phyloP scores from a whole-genome alignment of 2,888 invertebrate genomes.

The Drosophila antonietae region DNA sequence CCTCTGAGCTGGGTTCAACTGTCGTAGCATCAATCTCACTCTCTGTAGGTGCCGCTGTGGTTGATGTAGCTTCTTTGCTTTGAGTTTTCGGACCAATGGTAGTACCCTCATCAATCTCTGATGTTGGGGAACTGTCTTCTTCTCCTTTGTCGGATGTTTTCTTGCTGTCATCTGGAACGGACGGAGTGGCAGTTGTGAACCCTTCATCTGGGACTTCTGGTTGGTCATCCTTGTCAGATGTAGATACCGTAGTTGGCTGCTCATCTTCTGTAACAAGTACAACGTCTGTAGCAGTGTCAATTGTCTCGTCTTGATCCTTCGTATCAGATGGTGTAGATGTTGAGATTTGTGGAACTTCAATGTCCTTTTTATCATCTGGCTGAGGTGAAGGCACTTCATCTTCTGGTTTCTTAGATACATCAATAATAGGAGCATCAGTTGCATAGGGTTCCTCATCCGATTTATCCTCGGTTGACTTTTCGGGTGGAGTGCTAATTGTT shows the following conservation, averaged over 20 bases:
- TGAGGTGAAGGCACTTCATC: constrained; percentile 26
- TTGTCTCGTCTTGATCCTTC: constrained; percentile 32
- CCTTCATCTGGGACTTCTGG: constrained; percentile 6
- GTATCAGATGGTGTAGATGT: constrained; percentile 32
- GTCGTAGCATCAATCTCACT: constrained; percentile 35
- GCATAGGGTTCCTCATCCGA: constrained; percentile 35
- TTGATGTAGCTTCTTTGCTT: constrained; percentile 35
- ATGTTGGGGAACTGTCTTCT: constrained; percentile 26
- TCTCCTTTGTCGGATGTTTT: constrained; percentile 32
- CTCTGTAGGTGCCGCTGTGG: constrained; percentile 30
- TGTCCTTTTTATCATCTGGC: constrained; percentile 18
- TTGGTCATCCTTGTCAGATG: constrained; percentile 26
- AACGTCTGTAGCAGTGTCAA: constrained; percentile 25
- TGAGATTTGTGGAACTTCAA: constrained; percentile 23
- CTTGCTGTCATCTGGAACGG: constrained; percentile 33
- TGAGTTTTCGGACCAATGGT: constrained; percentile 27
- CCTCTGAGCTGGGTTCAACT: constrained; percentile 22
- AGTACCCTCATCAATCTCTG: constrained; percentile 29
- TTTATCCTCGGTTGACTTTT: constrained; percentile 37
- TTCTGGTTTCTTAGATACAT: constrained; percentile 26
- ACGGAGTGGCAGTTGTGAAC: constrained; percentile 27
- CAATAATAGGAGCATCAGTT: constrained; percentile 37
- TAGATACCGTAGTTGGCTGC: constrained; percentile 40
- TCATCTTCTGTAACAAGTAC: constrained; percentile 15
- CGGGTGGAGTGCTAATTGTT: constrained; percentile 35